Evolutionary conservation across 2,113 vertebrate species (phyloP), one percentile per base, ranked within the genome.

Genomic region (Smithornis capensis): DNA sequence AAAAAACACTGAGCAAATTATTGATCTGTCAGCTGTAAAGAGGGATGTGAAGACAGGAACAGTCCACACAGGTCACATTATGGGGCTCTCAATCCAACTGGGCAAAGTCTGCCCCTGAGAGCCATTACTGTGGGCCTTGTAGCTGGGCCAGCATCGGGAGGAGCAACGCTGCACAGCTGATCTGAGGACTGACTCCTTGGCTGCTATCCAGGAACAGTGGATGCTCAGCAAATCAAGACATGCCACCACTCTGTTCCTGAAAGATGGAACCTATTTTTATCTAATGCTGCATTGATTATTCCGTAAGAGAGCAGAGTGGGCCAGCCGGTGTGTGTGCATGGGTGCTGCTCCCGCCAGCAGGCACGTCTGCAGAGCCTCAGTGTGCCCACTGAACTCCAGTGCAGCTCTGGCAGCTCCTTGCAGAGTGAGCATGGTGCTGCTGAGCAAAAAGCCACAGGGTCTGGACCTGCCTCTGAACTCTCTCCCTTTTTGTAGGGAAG

Each of bases 211-310:
- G 82, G 77, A 83, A 25, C 62, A 79, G 67, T 0, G 33, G 59
- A 79, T 68, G 62, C 81, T 85, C 1, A 0, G 50, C 79, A 80
- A 94, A 71, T 79, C 0, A 3, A 95, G 95, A 69, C 71, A 37
- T 31, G 84, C 84, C n/a, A 14, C 84, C 78, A 44, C 52, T 77
- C 75, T 3, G 5, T 31, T 94, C 52, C 79, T 83, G 87, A 94
- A 95, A 90, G 81, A 83, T 67, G 50, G 84, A 67, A 55, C 68
- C 93, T 96, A 94, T 97, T 97, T 97, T 95, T 94, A 67, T 91
- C 93, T 82, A 63, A 81, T 92, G 82, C 74, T 91, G 87, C 89
- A 95, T 74, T 90, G 94, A 95, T 96, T 97, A 87, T 95, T 96
- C 93, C 77, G 8, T 86, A 14, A 59, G 91, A 52, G 88, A 91